Percentiles rank a stretch among this genome's conserved stretches.
phyloP scores from a whole-genome alignment of 1,140 invertebrate species.

The Drosophila funebris region DNA sequence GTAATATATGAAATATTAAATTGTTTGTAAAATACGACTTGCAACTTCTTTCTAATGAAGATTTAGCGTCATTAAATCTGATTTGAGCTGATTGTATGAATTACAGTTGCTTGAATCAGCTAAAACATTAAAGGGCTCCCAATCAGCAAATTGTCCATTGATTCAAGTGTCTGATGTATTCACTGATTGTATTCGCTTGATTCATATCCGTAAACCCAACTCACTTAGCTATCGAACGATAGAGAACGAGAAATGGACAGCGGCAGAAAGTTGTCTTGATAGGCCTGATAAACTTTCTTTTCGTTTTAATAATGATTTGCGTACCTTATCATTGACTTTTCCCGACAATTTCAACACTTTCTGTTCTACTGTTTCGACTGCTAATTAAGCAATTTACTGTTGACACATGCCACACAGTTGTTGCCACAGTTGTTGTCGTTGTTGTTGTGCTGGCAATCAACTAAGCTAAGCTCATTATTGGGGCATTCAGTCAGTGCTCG shows the following conservation, averaged over 20 bases:
- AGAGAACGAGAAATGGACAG: neutral
- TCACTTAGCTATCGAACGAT: neutral
- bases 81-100: neutral
- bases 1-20: too few species aligned
- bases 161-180: conserved; percentile 6
- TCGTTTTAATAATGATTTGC: neutral
- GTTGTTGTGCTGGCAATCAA: conserved; percentile 17
- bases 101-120: neutral
- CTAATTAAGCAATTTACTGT: conserved; percentile 50
- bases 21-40: too few species aligned
- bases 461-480: conserved; percentile 40
- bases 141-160: conserved; percentile 5
- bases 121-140: neutral
- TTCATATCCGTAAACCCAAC: conserved; percentile 1
- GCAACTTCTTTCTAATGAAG: too few species aligned
- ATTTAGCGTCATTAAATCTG: neutral
- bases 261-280: conserved; percentile 3
- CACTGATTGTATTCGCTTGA: neutral
- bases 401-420: conserved; percentile 34
- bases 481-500: neutral
- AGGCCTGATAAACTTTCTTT: conserved; percentile 1
- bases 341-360: conserved; percentile 27
- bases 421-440: neutral
- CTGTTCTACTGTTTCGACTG: neutral
- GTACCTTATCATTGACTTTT: conserved; percentile 16